Conservation (phyloP, 2,797 vertebrate genomes). For the Myioborus miniatus region DNA sequence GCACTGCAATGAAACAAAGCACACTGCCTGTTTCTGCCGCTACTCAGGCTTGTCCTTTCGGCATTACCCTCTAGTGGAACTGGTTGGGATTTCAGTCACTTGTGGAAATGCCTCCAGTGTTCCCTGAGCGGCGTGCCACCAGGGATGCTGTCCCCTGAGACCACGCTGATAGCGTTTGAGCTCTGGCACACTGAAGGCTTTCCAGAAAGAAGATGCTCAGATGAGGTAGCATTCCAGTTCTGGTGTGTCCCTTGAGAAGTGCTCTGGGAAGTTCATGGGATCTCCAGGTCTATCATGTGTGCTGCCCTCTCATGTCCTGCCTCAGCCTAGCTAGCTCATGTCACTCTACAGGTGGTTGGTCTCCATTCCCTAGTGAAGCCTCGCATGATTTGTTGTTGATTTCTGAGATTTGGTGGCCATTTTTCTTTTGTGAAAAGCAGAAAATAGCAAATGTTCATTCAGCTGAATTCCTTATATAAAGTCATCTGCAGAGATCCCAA, state of each 20-base stretch:
- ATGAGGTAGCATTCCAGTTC: background rate
- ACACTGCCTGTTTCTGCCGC: accelerated
- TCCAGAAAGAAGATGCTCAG: background rate
- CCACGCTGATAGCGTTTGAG: accelerated
- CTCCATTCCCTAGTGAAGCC: background rate
- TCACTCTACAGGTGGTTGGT: background rate
- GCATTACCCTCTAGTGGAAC: constrained; percentile 52
- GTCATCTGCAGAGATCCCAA: background rate
- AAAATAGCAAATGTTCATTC: background rate
- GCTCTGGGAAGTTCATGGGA: background rate
- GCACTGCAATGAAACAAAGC: background rate
- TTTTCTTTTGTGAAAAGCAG: background rate
- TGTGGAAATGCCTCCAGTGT: background rate
- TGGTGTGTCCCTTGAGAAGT: background rate
- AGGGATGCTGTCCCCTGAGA: background rate
- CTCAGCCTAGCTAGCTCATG: background rate
- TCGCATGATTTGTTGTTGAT: background rate
- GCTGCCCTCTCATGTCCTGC: background rate
- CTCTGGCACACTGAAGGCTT: background rate
- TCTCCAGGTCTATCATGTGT: accelerated
- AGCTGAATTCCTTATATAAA: background rate
- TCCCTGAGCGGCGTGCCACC: accelerated
- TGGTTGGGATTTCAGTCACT: constrained; percentile 20
- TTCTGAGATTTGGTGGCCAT: background rate
- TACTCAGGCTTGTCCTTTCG: background rate